Evolutionary conservation across 2,113 vertebrate genomes (phyloP), one percentile per base, ranked within the genome.

Genomic region (Brienomyrus brachyistius): DNA sequence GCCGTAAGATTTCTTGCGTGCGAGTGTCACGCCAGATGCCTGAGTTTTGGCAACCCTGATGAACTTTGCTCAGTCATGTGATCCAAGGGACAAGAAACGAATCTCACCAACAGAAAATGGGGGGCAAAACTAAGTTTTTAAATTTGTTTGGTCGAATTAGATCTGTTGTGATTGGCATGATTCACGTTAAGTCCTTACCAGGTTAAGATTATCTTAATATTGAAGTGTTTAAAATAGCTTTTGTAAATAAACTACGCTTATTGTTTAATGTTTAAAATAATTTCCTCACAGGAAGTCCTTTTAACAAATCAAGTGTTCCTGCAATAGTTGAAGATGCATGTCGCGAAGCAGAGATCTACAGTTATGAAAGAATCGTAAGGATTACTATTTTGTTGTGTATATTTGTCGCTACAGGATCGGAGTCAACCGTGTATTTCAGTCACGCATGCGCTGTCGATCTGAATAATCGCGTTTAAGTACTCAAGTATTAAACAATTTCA

Each of bases 171-270:
- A 93, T 98, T 52, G 97, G 97, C 21, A 96, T 97, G 96, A 94
- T 97, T 88, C 97, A 97, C 54, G 95, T 97, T 5, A 94, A 93
- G 94, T 96, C 97, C 0, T 93, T 98, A 90, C 97, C 97, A 95
- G 97, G 97, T 98, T 35, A 52, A 6, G 9, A 4, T 52, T 51
- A 70, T 13, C 50, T 27, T 8, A 43, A 27, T n/a, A 21, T 89
- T 23, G 4, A 35, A 35, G 10, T n/a, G n/a, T n/a, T 77, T 52
- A 15, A 40, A 31, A 10, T 47, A 27, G 62, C n/a, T 27, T 13
- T 10, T 84, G 21, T 48, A 48, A 84, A 45, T 48, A 84, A 43
- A 48, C 8, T 48, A 45, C 82, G 21, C 27, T 40, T 40, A 35
- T 84, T 84, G 10, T 51, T 86, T 31, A 66, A 35, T 66, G 35